Base-by-base conservation (phyloP, 2,797 vertebrate species). In the Myotis planiceps region DNA sequence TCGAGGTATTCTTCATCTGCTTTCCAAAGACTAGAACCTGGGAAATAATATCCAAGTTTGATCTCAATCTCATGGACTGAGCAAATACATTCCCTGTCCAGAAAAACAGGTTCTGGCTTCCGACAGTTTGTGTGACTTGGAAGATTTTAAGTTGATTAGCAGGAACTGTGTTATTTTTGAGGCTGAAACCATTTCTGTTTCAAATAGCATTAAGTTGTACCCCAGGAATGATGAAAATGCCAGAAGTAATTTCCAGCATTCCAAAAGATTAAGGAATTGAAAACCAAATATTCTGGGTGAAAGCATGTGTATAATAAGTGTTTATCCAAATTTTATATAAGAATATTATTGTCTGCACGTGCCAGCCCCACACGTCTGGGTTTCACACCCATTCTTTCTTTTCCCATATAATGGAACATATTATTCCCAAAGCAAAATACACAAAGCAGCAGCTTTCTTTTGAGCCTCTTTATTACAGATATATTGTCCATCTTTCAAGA, bases 161-260 rank as follows among this genome's bases (percentile, higher is more conserved):
- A 97, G 82, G 63, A 95, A 97, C 88, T 95, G 68, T 96, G 63
- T 92, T 97, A 95, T 97, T 97, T 97, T 96, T 97, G 81, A 97
- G 83, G 65, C 90, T 53, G 93, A 96, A 95, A 92, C 66, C 60
- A 83, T 92, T 96, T 92, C 85, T 76, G 21, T 92, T 92, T 97
- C 81, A 96, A 95, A 97, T 72, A 96, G 74, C 60, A 95, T 34
- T 80, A 89, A 89, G 88, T 39, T 71, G 86, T 97, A 95, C 72
- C 88, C 88, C 79, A 95, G 95, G 94, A 97, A 97, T 93, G 55
- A 58, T 71, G 79, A 95, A 96, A 92, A 96, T 92, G 94, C 94
- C 97, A 93, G 95, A 98, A 96, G 95, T 84, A 82, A 95, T 96
- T 96, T 96, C 93, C 63, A 97, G 42, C 94, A 97, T 97, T 97